Evolutionary conservation across 1,140 invertebrate species (phyloP), one percentile per base, ranked within the genome.

Genomic region (Mya arenaria): DNA sequence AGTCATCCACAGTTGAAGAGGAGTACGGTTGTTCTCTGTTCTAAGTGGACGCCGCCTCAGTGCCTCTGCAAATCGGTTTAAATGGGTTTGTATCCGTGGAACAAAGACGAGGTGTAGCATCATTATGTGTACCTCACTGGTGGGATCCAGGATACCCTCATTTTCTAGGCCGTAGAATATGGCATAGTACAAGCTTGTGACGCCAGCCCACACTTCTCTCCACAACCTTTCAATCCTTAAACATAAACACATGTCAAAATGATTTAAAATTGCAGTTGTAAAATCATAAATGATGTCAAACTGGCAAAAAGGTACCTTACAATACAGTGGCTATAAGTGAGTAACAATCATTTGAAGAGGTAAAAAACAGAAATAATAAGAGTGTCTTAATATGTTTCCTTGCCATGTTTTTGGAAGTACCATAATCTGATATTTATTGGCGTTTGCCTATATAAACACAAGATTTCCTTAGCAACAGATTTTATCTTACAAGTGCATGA

Each of bases 171-270:
- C 2, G n/a, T 62, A 65, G 48, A 87, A 87, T 19, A 80, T 19
- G 0, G 77, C 15, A 25, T 84, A 81, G 62, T 85, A 87, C 8
- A 63, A 58, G 6, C 23, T 44, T 32, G 71, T 71, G 17, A 66
- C 73, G n/a, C 73, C 56, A 66, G 19, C 19, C 68, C 63, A 77
- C 32, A 87, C 34, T 48, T 86, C 85, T 19, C 84, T 66, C 84
- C 84, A 87, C 15, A 87, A 52, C 34, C 85, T 28, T 34, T 87
- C 85, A 52, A 86, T 86, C 23, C 80, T 82, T 17, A 72, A 77
- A 71, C n/a, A 71, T 17, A 58, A 58, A 58, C n/a, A 58, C 17
- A 34, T n/a, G n/a, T 48, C 44, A 48, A 48, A 48, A 48, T 48
- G 44, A 48, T 48, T 48, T 48, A n/a, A 48, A 48, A 48, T 48